phyloP scores from a whole-genome alignment of 2,113 vertebrate genomes.

The Bufo gargarizans region DNA sequence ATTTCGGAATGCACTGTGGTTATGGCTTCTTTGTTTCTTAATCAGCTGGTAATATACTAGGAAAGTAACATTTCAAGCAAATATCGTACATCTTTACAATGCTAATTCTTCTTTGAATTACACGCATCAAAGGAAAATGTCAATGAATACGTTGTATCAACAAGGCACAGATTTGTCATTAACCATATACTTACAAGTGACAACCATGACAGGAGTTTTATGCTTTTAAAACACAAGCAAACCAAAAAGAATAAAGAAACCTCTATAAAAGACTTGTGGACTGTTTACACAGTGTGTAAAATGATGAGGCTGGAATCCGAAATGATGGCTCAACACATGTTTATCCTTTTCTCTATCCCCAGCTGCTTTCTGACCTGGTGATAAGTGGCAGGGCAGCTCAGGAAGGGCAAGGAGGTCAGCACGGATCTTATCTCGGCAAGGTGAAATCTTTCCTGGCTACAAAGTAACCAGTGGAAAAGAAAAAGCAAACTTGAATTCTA shows the following conservation, averaged over 20 bases:
- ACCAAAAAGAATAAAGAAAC: conserved; percentile 8
- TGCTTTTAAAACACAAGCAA: background rate
- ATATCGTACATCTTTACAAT: too few species aligned
- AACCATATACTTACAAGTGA: conserved; percentile 6
- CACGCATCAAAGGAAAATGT: background rate
- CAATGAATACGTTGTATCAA: background rate
- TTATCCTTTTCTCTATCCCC: conserved; percentile 26
- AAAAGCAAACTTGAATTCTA: background rate
- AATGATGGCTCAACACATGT: conserved; percentile 43
- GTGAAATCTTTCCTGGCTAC: conserved; percentile 7
- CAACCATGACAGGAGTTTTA: background rate
- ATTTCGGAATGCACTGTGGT: too few species aligned
- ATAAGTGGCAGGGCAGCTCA: conserved; percentile 47
- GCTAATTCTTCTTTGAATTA: background rate
- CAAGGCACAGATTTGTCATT: background rate
- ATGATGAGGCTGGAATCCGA: conserved; percentile 43
- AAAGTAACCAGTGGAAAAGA: background rate
- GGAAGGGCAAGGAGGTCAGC: conserved; percentile 46
- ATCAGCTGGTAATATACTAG: too few species aligned
- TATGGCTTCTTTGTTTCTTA: too few species aligned
- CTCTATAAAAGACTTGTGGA: conserved; percentile 6
- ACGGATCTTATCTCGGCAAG: conserved; percentile 51
- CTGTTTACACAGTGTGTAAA: conserved; percentile 42
- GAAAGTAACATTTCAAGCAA: too few species aligned
- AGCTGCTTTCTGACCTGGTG: conserved; percentile 48